Conservation (phyloP, 1,140 invertebrate genomes). For the Brachionus manjavacas region DNA sequence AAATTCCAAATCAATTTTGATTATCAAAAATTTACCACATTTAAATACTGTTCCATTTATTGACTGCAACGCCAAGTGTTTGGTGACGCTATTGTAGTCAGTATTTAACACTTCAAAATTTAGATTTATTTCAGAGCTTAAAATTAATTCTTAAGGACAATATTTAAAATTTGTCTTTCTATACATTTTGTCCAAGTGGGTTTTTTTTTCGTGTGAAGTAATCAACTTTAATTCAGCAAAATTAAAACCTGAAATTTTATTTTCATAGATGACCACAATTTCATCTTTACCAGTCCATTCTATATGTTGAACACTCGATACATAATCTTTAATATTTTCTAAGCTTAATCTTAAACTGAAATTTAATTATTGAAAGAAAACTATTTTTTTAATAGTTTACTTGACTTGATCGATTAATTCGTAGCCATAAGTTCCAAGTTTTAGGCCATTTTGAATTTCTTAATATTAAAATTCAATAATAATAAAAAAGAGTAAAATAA, state of each 20-base stretch:
- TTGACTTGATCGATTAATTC: background rate
- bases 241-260: background rate
- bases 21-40: background rate
- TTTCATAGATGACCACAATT: background rate
- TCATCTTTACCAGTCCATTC: background rate
- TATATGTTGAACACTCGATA: background rate
- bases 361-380: background rate
- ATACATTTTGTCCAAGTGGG: background rate
- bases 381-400: background rate
- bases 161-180: background rate
- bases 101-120: background rate
- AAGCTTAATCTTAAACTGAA: background rate
- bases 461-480: background rate
- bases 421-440: background rate
- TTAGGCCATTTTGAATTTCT: constrained; percentile 28
- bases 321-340: background rate
- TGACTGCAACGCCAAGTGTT: background rate
- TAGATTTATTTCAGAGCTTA: background rate
- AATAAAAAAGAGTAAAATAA: background rate
- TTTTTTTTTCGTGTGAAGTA: background rate
- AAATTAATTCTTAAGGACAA: background rate
- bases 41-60: background rate
- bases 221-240: background rate
- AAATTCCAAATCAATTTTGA: background rate
- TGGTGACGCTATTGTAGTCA: background rate